Conservation (phyloP, 1,140 invertebrate genomes). For the Coenobita brevimanus region DNA sequence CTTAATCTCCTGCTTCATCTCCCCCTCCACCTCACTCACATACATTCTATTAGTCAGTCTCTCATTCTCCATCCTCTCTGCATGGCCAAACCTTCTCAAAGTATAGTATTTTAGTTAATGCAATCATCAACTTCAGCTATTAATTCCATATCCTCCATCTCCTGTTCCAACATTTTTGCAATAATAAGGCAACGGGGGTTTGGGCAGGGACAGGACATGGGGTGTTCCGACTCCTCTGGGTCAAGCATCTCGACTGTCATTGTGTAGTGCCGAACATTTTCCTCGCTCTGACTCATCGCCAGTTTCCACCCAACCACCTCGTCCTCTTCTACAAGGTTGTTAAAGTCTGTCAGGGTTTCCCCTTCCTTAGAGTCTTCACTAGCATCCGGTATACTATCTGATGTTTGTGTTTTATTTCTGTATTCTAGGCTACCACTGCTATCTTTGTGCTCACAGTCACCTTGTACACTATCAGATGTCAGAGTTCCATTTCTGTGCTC, state of each 20-base stretch:
- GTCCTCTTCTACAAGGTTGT: constrained; percentile 72
- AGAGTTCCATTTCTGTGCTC: too few species aligned
- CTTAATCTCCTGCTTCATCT: too few species aligned
- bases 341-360: constrained; percentile 19
- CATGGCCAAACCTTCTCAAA: too few species aligned
- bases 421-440: too few species aligned
- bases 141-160: constrained; percentile 19
- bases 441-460: not conserved
- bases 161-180: constrained; percentile 70
- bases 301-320: constrained; percentile 83
- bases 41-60: too few species aligned
- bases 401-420: too few species aligned
- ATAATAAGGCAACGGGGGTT: constrained; percentile 86
- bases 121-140: too few species aligned
- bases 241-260: constrained; percentile 82
- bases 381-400: not conserved
- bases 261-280: constrained; percentile 78
- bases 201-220: constrained; percentile 84
- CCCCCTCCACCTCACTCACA: too few species aligned
- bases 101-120: too few species aligned
- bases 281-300: constrained; percentile 75
- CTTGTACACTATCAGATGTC: too few species aligned
- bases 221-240: constrained; percentile 81
- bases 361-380: not conserved
- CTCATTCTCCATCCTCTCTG: too few species aligned